phyloP scores from a whole-genome alignment of 2,113 vertebrate species.

The Dasyurus viverrinus region DNA sequence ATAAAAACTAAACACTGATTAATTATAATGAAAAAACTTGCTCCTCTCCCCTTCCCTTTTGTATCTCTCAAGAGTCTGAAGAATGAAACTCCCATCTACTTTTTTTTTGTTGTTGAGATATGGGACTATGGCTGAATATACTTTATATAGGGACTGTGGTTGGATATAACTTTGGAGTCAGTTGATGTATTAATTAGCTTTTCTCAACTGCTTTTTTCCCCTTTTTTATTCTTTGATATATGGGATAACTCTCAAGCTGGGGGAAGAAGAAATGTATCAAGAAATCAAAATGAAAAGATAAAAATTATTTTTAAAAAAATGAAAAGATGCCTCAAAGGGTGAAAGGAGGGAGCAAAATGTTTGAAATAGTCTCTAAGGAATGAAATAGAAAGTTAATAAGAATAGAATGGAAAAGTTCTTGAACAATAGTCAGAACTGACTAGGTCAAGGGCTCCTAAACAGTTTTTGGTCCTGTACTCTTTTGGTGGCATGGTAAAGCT shows the following conservation, averaged over 20 bases:
- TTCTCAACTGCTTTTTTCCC: background rate
- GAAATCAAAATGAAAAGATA: background rate
- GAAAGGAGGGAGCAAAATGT: background rate
- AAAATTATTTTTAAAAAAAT: background rate
- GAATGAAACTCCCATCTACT: background rate
- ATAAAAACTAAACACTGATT: background rate
- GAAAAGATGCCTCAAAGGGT: background rate
- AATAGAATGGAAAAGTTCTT: background rate
- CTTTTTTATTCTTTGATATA: background rate
- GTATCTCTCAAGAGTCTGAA: background rate
- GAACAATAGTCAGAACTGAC: background rate
- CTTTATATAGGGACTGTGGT: background rate
- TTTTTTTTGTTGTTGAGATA: background rate
- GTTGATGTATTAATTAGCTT: background rate
- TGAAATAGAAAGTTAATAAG: background rate
- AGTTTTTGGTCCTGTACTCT: background rate
- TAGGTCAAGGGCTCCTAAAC: background rate
- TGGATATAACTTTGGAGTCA: background rate
- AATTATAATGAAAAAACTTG: background rate
- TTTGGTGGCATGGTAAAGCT: background rate
- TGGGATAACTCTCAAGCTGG: background rate
- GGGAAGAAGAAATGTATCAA: background rate
- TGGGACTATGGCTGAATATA: background rate
- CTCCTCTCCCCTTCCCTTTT: background rate
- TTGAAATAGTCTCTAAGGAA: background rate